Conservation (phyloP, 2,797 vertebrate species). For the Apodemus agrarius region DNA sequence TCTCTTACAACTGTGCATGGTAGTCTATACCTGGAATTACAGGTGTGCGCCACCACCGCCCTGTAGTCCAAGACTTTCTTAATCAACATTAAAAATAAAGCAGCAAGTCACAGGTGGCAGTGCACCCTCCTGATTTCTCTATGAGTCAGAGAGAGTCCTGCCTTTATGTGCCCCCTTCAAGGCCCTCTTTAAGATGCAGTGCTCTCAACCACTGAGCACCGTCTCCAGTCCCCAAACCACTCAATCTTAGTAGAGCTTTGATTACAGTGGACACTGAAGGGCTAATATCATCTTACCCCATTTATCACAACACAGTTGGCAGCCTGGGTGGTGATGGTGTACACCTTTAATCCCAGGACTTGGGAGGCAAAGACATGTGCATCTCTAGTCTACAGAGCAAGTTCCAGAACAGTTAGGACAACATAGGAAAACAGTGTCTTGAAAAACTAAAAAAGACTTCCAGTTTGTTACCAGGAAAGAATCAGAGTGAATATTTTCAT, state of each 20-base stretch:
- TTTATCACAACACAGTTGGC: neutral
- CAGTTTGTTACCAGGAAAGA: neutral
- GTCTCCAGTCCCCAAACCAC: neutral
- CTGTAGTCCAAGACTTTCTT: no score
- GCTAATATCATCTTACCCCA: neutral
- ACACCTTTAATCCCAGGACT: neutral
- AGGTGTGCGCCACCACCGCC: no score
- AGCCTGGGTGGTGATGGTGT: neutral
- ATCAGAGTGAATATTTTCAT: neutral
- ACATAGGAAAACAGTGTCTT: neutral
- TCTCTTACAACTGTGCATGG: no score
- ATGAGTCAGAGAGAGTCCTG: no score
- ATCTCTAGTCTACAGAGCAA: neutral
- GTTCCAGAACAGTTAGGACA: neutral
- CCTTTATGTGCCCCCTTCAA: no score
- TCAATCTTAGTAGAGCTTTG: neutral
- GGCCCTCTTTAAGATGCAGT: neutral
- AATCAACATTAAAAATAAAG: no score
- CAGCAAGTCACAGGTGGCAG: no score
- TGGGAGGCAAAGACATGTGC: neutral
- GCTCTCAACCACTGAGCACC: neutral
- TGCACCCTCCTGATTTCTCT: no score
- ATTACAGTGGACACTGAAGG: neutral
- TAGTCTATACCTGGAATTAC: no score
- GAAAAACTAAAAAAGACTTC: neutral